phyloP scores from a whole-genome alignment of 2,888 invertebrate genomes.

The Euspilapteryx auroguttella region DNA sequence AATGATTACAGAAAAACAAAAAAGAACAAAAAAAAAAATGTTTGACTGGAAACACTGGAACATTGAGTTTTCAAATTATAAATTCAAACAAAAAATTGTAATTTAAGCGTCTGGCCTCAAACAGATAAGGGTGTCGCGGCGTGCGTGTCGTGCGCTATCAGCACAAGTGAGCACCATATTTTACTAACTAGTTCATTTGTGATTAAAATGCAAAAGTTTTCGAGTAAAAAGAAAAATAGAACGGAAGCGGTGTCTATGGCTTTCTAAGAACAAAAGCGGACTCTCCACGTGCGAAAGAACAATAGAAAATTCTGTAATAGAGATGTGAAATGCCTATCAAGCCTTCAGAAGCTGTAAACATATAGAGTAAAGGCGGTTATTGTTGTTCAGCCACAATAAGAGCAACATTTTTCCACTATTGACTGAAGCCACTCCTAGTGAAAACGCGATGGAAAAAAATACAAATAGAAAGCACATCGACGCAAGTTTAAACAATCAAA shows the following conservation, averaged over 20 bases:
- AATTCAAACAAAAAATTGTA: too few species aligned
- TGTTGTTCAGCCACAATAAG: slow-evolving; percentile 56
- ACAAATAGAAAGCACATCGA: slow-evolving; percentile 49
- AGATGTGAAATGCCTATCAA: slow-evolving; percentile 45
- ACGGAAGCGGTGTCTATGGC: not conserved
- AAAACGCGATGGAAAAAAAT: slow-evolving; percentile 46
- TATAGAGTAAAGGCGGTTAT: slow-evolving; percentile 53
- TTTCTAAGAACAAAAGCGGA: slow-evolving; percentile 14
- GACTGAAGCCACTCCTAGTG: slow-evolving; percentile 52
- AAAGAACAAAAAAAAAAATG: too few species aligned
- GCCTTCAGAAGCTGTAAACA: slow-evolving; percentile 52
- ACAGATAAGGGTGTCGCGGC: too few species aligned
- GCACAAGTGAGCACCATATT: too few species aligned
- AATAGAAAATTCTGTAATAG: slow-evolving; percentile 34
- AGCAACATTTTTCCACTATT: slow-evolving; percentile 46
- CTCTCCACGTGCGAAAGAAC: slow-evolving; percentile 17
- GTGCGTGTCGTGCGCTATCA: too few species aligned
- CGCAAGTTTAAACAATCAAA: slow-evolving; percentile 60
- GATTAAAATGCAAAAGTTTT: too few species aligned
- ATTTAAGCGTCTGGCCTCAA: too few species aligned
- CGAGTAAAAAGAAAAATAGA: not conserved
- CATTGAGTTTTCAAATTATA: too few species aligned
- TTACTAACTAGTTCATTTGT: too few species aligned
- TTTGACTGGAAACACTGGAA: too few species aligned
- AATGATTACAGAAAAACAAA: too few species aligned